Evolutionary conservation across 2,797 vertebrate species (phyloP).

Genomic region (Eurystomus glaucurus): DNA sequence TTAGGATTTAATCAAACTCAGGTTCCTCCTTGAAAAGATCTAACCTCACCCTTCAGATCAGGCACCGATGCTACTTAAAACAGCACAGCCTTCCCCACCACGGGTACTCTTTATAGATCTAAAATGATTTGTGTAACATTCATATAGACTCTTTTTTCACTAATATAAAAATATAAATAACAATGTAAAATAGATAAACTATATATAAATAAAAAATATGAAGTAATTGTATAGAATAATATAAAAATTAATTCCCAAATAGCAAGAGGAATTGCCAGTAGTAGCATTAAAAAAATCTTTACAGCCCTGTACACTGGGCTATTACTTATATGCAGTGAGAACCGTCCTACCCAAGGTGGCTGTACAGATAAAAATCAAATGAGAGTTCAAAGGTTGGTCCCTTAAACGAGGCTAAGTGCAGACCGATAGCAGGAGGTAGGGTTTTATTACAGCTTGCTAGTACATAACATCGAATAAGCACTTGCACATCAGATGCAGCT

Average conservation of each 20-base stretch:
- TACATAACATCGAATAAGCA: not conserved
- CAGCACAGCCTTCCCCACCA: not conserved
- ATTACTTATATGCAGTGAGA: not conserved
- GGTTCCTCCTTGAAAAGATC: not conserved
- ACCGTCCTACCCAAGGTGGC: not conserved
- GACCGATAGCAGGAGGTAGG: not conserved
- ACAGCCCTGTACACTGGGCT: not conserved
- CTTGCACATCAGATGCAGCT: not conserved
- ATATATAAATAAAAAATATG: too few relatives aligned
- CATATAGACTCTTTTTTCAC: not conserved
- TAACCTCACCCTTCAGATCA: not conserved
- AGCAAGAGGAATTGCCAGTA: not conserved
- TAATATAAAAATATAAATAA: not conserved
- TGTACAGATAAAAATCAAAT: not conserved
- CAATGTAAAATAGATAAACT: not conserved
- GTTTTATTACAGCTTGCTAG: not conserved
- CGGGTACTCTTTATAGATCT: not conserved
- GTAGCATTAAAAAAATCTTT: not conserved
- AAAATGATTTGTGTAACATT: not conserved
- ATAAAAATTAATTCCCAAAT: not conserved
- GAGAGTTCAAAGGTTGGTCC: not conserved
- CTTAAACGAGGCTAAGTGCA: not conserved
- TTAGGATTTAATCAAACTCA: not conserved
- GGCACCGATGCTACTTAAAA: fast-evolving
- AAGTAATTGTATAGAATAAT: not conserved